phyloP scores from a whole-genome alignment of 2,888 invertebrate species.

The Stenoptilia bipunctidactyla region DNA sequence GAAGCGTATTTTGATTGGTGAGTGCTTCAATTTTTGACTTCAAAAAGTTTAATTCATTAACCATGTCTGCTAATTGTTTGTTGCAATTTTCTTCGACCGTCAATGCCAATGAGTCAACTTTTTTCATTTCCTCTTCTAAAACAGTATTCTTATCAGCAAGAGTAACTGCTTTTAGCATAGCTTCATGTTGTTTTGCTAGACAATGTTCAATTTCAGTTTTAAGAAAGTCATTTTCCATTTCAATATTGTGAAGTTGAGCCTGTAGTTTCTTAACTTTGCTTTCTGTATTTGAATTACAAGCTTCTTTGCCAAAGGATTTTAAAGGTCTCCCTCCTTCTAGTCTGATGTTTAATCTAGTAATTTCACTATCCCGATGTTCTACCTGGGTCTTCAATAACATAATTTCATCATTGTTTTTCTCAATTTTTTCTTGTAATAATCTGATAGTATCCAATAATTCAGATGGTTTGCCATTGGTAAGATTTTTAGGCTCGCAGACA shows the following conservation, averaged over 20 bases:
- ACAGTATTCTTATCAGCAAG: constrained; percentile 80
- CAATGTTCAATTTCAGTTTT: constrained; percentile 64
- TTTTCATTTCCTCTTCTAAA: constrained; percentile 78
- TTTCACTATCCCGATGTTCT: constrained; percentile 77
- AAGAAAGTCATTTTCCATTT: constrained; percentile 65
- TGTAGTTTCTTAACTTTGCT: constrained; percentile 69
- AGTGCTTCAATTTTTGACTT: constrained; percentile 68
- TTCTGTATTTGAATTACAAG: constrained; percentile 72
- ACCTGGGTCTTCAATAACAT: constrained; percentile 45
- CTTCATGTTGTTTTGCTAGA: constrained; percentile 81
- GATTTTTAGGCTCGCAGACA: constrained; percentile 22
- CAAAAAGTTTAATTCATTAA: constrained; percentile 70
- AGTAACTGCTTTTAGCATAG: constrained; percentile 80
- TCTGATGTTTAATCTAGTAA: constrained; percentile 75
- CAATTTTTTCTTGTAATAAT: constrained; percentile 51
- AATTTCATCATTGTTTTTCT: constrained; percentile 46
- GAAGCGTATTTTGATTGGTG: constrained; percentile 47
- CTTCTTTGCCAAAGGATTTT: constrained; percentile 74
- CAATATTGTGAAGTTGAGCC: constrained; percentile 71
- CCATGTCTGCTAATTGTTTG: constrained; percentile 73
- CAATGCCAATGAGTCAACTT: constrained; percentile 80
- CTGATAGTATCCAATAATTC: constrained; percentile 55
- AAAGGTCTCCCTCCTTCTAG: constrained; percentile 80
- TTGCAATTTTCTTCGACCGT: constrained; percentile 84
- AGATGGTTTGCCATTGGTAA: constrained; percentile 49